Conservation (phyloP, 2,888 invertebrate species). For the Incurvaria masculella region DNA sequence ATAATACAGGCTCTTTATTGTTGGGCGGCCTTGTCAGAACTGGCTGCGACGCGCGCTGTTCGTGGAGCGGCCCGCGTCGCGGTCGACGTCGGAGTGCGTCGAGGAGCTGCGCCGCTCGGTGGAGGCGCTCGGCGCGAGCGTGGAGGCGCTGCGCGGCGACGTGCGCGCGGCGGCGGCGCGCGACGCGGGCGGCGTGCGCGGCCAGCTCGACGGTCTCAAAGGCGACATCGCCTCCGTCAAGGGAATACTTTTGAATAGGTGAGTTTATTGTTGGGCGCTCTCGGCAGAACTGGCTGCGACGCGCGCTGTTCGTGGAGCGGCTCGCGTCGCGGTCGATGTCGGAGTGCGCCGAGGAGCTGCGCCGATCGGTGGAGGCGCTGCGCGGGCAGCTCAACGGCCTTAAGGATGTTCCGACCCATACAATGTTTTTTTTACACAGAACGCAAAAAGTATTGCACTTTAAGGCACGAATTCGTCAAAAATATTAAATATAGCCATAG, state of each 20-base stretch:
- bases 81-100: conserved; percentile 63
- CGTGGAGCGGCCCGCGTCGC: conserved; percentile 60
- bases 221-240: conserved; percentile 70
- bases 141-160: conserved; percentile 63
- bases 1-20: too few relatives aligned
- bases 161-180: conserved; percentile 53
- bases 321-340: conserved; percentile 62
- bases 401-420: too few relatives aligned
- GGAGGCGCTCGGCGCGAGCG: conserved; percentile 63
- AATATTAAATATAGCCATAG: too few relatives aligned
- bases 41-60: conserved; percentile 54
- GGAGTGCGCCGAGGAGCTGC: conserved; percentile 64
- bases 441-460: too few relatives aligned
- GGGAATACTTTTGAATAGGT: conserved; percentile 69
- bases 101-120: conserved; percentile 66
- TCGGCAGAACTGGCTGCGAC: conserved; percentile 42
- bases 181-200: conserved; percentile 42
- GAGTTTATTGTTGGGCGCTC: conserved; percentile 17
- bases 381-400: conserved; percentile 65
- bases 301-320: conserved; percentile 62
- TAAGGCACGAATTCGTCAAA: too few relatives aligned
- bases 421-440: too few relatives aligned
- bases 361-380: conserved; percentile 65
- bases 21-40: too few relatives aligned
- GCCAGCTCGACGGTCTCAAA: conserved; percentile 65